Evolutionary conservation across 1,140 invertebrate species (phyloP).

Genomic region (Cotesia typhae): DNA sequence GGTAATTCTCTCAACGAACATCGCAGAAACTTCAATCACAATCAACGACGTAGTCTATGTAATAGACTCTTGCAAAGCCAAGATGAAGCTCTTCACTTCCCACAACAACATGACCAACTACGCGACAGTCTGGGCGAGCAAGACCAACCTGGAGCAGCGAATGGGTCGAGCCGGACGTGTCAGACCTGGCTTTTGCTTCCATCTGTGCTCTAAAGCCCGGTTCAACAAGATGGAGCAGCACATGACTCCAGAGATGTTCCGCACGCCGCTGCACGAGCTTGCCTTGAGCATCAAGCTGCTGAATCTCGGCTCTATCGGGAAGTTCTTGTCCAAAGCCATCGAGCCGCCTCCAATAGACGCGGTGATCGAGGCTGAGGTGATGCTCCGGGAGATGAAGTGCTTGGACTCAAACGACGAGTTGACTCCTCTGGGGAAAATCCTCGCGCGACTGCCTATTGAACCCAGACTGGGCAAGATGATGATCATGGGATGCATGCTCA

Average conservation of each 20-base stretch:
- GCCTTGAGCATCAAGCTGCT: conserved; percentile 86
- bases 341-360: conserved; percentile 94
- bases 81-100: conserved; percentile 94
- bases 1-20: conserved; percentile 86
- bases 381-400: conserved; percentile 84
- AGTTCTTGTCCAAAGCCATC: conserved; percentile 93
- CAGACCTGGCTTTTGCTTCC: conserved; percentile 87
- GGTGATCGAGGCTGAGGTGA: conserved; percentile 88
- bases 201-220: conserved; percentile 81
- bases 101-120: conserved; percentile 97
- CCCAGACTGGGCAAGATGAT: conserved; percentile 95
- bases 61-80: conserved; percentile 94
- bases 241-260: conserved; percentile 94
- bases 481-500: conserved; percentile 86
- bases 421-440: conserved; percentile 87
- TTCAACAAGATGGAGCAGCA: conserved; percentile 86
- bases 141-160: conserved; percentile 90
- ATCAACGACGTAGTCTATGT: conserved; percentile 98
- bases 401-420: conserved; percentile 85
- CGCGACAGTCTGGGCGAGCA: conserved; percentile 92
- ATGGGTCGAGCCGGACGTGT: conserved; percentile 92
- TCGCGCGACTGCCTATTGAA: conserved; percentile 93
- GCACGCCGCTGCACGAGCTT: conserved; percentile 92
- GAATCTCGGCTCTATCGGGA: conserved; percentile 87
- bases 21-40: conserved; percentile 94